A percentile compares a stretch with the other conserved stretches of the same genome.
Conservation (phyloP, 2,797 vertebrate genomes). For the Mastacembelus armatus region DNA sequence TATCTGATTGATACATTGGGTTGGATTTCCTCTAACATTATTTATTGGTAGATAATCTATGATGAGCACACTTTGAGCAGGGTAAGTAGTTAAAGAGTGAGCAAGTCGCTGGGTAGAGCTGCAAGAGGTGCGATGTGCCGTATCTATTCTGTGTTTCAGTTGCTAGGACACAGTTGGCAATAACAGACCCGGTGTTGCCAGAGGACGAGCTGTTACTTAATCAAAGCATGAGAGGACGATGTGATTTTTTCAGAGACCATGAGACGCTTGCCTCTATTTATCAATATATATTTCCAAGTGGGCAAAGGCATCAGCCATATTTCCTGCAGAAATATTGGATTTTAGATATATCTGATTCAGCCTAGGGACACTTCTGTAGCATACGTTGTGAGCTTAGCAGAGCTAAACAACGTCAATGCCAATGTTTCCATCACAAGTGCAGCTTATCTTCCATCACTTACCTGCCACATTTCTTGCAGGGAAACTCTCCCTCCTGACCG, state of each 20-base stretch:
- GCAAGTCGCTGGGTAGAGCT: conserved; percentile 50
- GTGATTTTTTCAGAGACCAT: conserved; percentile 37
- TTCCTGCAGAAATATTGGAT: conserved; percentile 9
- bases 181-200: conserved; percentile 72
- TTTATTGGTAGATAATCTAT: background rate
- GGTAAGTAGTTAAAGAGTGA: conserved; percentile 7
- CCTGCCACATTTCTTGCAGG: conserved; percentile 99
- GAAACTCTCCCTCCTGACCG: conserved; percentile 92
- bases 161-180: conserved; percentile 82
- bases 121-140: conserved; percentile 44
- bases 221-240: conserved; percentile 41
- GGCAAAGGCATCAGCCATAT: conserved; percentile 17
- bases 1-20: background rate
- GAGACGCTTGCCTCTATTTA: conserved; percentile 45
- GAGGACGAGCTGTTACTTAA: conserved; percentile 66
- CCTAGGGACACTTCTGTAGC: conserved; percentile 7
- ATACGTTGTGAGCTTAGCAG: conserved; percentile 2
- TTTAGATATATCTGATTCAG: background rate
- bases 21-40: background rate
- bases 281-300: conserved; percentile 27
- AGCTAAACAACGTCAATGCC: conserved; percentile 15
- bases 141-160: conserved; percentile 70
- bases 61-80: conserved; percentile 4
- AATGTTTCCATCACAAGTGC: background rate
- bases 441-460: conserved; percentile 69